Evolutionary conservation across 1,140 invertebrate species (phyloP).

Genomic region (Drosophila orosa): DNA sequence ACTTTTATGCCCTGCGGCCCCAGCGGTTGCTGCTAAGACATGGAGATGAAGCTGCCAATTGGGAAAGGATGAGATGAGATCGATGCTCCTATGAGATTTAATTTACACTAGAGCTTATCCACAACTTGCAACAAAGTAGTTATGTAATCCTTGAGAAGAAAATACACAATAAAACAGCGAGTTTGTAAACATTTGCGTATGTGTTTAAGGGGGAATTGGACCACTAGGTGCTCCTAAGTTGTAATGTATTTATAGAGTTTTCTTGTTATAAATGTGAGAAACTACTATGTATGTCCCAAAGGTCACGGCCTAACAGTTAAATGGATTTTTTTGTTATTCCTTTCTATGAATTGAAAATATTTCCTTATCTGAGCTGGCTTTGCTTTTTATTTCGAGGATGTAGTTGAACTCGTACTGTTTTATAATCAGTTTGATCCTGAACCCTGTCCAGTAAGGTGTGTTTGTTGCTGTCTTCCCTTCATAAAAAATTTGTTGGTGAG

Average conservation of each 20-base stretch:
- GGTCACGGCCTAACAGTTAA: too few relatives aligned
- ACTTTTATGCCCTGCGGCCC: constrained; percentile 29
- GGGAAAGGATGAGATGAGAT: background rate
- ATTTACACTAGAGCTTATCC: background rate
- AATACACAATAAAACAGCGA: background rate
- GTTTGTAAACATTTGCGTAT: background rate
- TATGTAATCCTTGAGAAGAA: background rate
- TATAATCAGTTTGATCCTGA: background rate
- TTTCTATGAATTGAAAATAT: background rate
- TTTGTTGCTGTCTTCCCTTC: background rate
- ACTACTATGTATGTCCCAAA: too few relatives aligned
- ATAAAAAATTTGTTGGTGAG: background rate
- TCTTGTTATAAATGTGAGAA: too few relatives aligned
- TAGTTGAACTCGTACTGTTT: background rate
- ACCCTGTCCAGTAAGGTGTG: constrained; percentile 5
- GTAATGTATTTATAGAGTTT: too few relatives aligned
- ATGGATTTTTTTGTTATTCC: too few relatives aligned
- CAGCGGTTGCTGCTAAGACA: constrained; percentile 44
- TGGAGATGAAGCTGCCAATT: background rate
- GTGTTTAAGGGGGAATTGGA: background rate
- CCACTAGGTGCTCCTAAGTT: background rate
- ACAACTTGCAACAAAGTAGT: constrained; percentile 3
- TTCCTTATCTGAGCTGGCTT: background rate
- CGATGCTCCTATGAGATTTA: background rate
- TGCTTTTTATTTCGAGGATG: background rate